Evolutionary conservation across 2,797 vertebrate species (phyloP), one percentile per base, ranked within the genome.

Genomic region (Neostethus bicornis): DNA sequence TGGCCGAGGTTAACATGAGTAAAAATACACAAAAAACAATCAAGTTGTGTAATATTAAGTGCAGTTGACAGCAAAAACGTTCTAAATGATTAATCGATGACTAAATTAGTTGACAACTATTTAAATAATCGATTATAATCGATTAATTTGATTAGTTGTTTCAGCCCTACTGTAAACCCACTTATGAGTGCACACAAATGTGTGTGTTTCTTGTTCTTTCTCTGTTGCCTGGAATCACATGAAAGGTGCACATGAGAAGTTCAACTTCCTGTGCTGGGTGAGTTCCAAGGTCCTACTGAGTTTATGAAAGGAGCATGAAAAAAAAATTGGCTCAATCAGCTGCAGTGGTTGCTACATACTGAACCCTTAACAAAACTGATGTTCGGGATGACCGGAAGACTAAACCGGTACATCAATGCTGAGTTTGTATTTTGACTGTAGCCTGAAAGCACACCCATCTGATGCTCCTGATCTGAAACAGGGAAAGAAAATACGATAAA

Each of bases 211-310:
- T 61, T 70, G 43, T 70, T 68, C 61, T 70, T 70, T 63, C 62
- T 56, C 45, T 53, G 59, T 78, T 67, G 66, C 54, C 69, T 77
- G 78, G 77, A 84, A 57, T 66, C 59, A 83, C 75, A 83, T 87
- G 70, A 87, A 83, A 84, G 83, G 55, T 81, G 61, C 52, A 77
- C 73, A 61, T n/a, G 61, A 77, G 65, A 77, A 70, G 66, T 68
- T 77, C 51, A 77, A 75, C 75, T 81, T 86, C 82, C 84, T 86
- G 75, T 67, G 49, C 77, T 85, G 74, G 84, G 66, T 49, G 67
- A 70, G 55, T 47, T 74, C 81, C 83, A 83, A 72, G 38, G 68
- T 75, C 77, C 70, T 73, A 73, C 64, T 54, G 65, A 75, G 77
- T 67, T 74, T 74, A 78, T 79, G 69, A 82, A 84, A 79, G 71